These are phyloP conservation scores for Origma solitaria DNA, from an alignment of 2,113 vertebrate genomes.

Conservation along the genomic window DNA sequence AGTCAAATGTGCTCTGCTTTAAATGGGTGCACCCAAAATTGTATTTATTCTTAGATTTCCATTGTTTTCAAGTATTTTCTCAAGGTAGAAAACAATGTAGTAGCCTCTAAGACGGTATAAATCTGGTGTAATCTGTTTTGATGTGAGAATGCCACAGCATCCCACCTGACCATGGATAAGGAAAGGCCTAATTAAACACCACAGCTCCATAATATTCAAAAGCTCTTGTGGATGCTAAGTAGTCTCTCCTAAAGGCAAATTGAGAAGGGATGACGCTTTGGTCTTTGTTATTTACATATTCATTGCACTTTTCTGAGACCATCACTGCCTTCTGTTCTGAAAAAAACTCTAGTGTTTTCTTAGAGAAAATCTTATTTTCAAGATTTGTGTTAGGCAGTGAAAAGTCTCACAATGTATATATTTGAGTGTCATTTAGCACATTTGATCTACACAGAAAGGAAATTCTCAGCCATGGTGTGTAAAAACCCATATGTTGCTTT, in stretches of 20 bases:
- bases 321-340: neutral
- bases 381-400: neutral
- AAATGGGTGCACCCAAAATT: neutral
- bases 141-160: neutral
- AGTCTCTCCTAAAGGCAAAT: neutral
- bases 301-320: neutral
- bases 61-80: neutral
- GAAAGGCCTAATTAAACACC: neutral
- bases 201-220: neutral
- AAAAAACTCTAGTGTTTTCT: neutral
- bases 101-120: neutral
- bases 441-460: neutral
- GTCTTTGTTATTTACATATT: neutral
- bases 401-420: neutral
- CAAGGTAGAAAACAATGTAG: neutral
- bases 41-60: neutral
- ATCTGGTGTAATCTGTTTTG: neutral
- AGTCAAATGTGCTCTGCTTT: neutral
- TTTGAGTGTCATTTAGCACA: neutral
- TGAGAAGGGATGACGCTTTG: neutral
- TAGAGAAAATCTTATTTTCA: neutral
- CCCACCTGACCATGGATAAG: neutral
- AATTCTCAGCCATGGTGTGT: neutral
- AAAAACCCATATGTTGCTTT: neutral
- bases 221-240: neutral